Base-by-base conservation (phyloP, 2,113 vertebrate species). In the Tangachromis dhanisi region DNA sequence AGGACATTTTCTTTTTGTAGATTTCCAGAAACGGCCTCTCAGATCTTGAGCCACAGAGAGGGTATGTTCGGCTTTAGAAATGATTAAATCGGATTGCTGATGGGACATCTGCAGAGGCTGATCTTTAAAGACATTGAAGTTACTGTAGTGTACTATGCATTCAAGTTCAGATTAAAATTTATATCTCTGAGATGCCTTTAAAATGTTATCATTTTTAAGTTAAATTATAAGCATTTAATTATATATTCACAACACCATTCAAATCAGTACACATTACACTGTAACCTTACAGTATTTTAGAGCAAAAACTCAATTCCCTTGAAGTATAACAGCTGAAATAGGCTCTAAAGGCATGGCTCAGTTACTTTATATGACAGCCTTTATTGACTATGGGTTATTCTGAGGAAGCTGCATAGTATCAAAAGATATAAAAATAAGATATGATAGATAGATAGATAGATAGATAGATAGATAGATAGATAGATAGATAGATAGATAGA, bases 71-170 rank as follows among this genome's bases (percentile, higher is more conserved):
- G 88, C 63, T 91, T 90, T 66, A 88, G 90, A 95, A 91, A 90
- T 90, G 16, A 90, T 86, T 80, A 80, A 40, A 89, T 80, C 16
- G 24, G 82, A 80, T 81, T 89, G 83, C 86, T 87, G 80, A 91
- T 71, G 86, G 91, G 81, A 92, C 88, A 73, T 91, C 83, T 89
- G 91, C 85, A 85, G 31, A 89, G 83, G 88, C 91, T 90, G 85
- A 95, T 90, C 83, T 93, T 88, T 88, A 92, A 93, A 92, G 88
- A 92, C 88, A 87, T 94, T 91, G 89, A 93, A 84, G 51, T 81
- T 86, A 55, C 45, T 57, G 17, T 8, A 19, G 61, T 51, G 14
- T 26, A 51, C 10, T 49, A 45, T 51, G 45, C 6, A 49, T 49
- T 49, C 10, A 51, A 49, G 26, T 49, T 29, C 26, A 78, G 7